Evolutionary conservation across 2,113 vertebrate genomes (phyloP), one percentile per base, ranked within the genome.

Genomic region (Galemys pyrenaicus): DNA sequence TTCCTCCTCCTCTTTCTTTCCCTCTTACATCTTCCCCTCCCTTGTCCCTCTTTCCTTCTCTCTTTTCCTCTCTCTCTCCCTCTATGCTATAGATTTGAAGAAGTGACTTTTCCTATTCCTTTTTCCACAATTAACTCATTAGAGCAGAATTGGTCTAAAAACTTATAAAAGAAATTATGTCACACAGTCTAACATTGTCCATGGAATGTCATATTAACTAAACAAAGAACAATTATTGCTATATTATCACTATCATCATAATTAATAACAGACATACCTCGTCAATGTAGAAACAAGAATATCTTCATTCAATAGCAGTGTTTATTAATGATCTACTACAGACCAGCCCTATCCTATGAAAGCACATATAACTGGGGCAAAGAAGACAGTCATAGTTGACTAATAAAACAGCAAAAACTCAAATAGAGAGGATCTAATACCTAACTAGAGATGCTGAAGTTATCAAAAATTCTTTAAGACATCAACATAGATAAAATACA

Each of bases 91-190:
- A 77, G n/a, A 7, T 87, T 58, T 90, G 16, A 74, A 77, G 24
- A 88, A 68, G 2, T 68, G 49, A 32, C 41, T 46, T 93, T 12
- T 32, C 1, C 13, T 83, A 26, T 20, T 35, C 7, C 5, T 11
- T 39, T 10, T 60, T 41, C 15, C 44, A n/a, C n/a, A 26, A 6
- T 82, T 71, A 35, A 60, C 19, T 78, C 6, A 26, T 62, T 80
- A 79, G 19, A 58, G 35, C 19, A 49, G 37, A 87, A 92, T 30
- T 54, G 41, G 60, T 89, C 58, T 75, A 26, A 81, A 81, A 30
- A 39, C 64, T 88, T 77, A 85, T 73, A 67, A 71, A 85, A 82
- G 12, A 92, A 90, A 56, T 64, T 32, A 70, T 70, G 11, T n/a
- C 41, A 74, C 92, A 83, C 26, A 79, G 65, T 13, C 17, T 32